phyloP scores from a whole-genome alignment of 2,797 vertebrate genomes.

The Rhynchotus rufescens region DNA sequence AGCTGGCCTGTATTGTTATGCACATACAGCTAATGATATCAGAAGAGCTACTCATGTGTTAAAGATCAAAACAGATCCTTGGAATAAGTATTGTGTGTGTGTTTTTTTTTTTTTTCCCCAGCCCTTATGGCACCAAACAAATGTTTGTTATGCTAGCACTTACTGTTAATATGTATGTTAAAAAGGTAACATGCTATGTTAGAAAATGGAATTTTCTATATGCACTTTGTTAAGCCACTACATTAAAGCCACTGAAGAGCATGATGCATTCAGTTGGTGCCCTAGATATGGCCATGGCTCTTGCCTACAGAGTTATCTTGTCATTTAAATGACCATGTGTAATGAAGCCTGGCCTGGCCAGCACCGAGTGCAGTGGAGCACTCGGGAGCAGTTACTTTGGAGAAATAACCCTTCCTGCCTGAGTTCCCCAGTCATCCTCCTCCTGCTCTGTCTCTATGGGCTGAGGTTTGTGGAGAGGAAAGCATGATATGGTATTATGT shows the following conservation, averaged over 20 bases:
- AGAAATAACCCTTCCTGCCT: not conserved
- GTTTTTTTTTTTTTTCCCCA: not conserved
- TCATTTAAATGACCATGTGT: not conserved
- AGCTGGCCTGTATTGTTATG: not conserved
- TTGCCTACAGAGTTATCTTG: not conserved
- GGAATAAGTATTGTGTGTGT: not conserved
- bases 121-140: not conserved
- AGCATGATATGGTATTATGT: not conserved
- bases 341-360: not conserved
- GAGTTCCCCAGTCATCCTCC: not conserved
- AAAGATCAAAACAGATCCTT: not conserved
- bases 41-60: not conserved
- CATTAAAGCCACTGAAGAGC: constrained; percentile 13
- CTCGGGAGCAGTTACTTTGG: not conserved
- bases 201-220: not conserved
- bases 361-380: not conserved
- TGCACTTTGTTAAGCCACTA: not conserved
- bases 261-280: not conserved
- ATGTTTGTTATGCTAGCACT: not conserved
- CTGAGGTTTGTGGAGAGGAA: not conserved
- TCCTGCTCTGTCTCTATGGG: not conserved
- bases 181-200: not conserved
- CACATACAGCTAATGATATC: not conserved
- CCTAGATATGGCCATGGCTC: not conserved
- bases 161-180: not conserved